Evolutionary conservation across 1,140 invertebrate species (phyloP).

Genomic region (Archivesica marissinica): DNA sequence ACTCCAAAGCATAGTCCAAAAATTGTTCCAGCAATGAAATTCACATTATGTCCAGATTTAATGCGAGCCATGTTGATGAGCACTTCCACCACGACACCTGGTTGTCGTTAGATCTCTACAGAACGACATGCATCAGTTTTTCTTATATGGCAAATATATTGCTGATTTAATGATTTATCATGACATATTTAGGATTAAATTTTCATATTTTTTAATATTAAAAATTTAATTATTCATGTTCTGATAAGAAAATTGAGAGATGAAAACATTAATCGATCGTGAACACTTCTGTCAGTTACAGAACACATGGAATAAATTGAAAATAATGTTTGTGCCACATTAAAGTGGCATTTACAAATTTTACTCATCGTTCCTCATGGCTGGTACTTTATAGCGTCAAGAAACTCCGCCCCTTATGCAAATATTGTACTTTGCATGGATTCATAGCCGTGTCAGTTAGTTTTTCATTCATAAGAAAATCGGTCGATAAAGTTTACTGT

Average conservation of each 20-base stretch:
- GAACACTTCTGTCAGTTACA: neutral
- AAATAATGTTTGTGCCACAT: neutral
- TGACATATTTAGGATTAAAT: no score
- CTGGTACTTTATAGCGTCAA: neutral
- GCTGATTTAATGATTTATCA: no score
- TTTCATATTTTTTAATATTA: no score
- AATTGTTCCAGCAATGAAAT: conserved; percentile 66
- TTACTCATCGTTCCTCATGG: conserved; percentile 21
- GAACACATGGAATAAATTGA: neutral
- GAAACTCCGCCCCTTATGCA: conserved; percentile 42
- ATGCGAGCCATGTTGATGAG: conserved; percentile 27
- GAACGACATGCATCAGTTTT: conserved; percentile 28
- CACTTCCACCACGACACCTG: neutral
- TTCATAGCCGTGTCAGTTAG: neutral
- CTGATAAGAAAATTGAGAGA: no score
- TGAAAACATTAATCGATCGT: no score
- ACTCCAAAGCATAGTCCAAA: conserved; percentile 70
- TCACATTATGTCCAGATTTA: conserved; percentile 30
- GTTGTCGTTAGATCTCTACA: neutral
- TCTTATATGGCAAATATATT: no score
- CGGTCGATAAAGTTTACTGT: conserved; percentile 7
- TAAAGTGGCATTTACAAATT: conserved; percentile 25
- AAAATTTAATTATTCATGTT: no score
- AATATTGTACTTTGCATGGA: neutral
- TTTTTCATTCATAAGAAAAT: conserved; percentile 42